Evolutionary conservation across 2,888 invertebrate species (phyloP).

Genomic region (Slavum lentiscoides): DNA sequence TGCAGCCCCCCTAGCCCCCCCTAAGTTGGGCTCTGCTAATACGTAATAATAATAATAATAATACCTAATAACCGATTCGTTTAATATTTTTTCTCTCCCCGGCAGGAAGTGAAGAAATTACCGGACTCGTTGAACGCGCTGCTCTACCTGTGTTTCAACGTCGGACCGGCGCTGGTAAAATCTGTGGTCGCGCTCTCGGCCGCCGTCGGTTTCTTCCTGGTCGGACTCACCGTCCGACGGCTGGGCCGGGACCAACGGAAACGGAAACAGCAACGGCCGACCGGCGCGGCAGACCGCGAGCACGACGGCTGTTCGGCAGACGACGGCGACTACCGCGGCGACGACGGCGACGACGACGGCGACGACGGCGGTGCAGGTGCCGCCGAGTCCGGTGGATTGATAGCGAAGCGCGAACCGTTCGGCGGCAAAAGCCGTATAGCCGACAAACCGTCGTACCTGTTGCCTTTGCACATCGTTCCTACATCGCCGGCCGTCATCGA

Average conservation of each 20-base stretch:
- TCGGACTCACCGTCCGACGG: slow-evolving; percentile 58
- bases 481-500: slow-evolving; percentile 6
- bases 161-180: slow-evolving; percentile 57
- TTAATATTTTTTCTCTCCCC: not conserved
- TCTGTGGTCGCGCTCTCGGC: slow-evolving; percentile 58
- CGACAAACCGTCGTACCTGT: slow-evolving; percentile 16
- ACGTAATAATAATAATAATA: too few relatives aligned
- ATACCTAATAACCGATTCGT: too few relatives aligned
- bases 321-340: too few relatives aligned
- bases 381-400: slow-evolving; percentile 16
- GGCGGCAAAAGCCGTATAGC: not conserved
- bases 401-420: not conserved
- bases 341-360: not conserved
- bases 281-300: not conserved
- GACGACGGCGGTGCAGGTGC: not conserved
- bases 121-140: slow-evolving; percentile 55
- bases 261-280: not conserved
- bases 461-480: slow-evolving; percentile 16
- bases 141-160: slow-evolving; percentile 58
- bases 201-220: slow-evolving; percentile 58
- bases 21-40: too few relatives aligned
- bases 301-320: not conserved
- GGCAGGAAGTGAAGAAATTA: slow-evolving; percentile 55
- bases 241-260: slow-evolving; percentile 53
- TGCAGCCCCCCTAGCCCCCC: too few relatives aligned